These are phyloP conservation scores for Spodoptera exigua DNA, from an alignment of 2,888 invertebrate species.

Conservation along the genomic window DNA sequence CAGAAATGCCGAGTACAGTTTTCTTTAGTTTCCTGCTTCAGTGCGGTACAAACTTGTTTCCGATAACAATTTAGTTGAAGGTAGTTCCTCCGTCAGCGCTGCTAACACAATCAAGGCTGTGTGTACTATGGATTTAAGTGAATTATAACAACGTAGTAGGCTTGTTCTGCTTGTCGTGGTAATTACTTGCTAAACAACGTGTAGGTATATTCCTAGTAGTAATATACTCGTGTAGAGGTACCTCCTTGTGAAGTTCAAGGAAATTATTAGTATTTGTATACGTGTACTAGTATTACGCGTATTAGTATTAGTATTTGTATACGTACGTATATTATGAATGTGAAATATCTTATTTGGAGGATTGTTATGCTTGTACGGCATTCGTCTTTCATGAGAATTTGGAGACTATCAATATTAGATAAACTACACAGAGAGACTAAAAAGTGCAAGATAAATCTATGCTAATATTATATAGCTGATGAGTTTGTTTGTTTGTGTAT, in stretches of 20 bases:
- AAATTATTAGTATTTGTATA: neutral
- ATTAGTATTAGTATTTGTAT: neutral
- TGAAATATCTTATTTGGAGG: too few species aligned
- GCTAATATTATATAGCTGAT: too few species aligned
- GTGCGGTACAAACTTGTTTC: constrained; percentile 38
- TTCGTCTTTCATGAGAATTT: too few species aligned
- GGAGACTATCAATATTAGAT: too few species aligned
- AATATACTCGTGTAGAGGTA: neutral
- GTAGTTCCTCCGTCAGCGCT: constrained; percentile 36
- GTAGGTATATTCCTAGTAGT: constrained; percentile 2
- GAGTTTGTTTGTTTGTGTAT: too few species aligned
- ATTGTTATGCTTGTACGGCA: too few species aligned
- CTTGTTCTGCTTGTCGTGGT: constrained; percentile 30
- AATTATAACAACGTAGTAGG: constrained; percentile 42
- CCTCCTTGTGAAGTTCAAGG: constrained; percentile 3
- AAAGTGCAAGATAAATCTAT: too few species aligned
- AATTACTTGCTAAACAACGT: constrained; percentile 23
- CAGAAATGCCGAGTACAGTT: constrained; percentile 59
- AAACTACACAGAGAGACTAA: too few species aligned
- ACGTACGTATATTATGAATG: too few species aligned
- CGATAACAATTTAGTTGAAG: constrained; percentile 46
- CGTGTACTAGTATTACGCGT: too few species aligned
- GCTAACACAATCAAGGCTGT: constrained; percentile 41
- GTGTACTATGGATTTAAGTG: constrained; percentile 34
- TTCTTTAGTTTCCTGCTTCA: constrained; percentile 55